These are phyloP conservation scores for Ophonus ardosiacus DNA, from an alignment of 2,888 invertebrate species.

Conservation along the genomic window DNA sequence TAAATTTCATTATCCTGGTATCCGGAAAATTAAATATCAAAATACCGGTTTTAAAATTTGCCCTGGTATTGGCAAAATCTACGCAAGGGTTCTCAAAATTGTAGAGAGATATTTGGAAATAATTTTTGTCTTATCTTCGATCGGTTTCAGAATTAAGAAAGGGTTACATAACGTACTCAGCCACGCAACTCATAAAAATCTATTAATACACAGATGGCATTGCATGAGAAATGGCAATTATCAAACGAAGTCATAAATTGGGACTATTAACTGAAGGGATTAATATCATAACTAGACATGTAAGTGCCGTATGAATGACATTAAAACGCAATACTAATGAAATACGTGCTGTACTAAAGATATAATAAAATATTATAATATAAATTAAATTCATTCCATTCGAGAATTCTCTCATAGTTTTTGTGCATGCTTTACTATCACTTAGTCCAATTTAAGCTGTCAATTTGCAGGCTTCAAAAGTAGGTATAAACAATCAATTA, in stretches of 20 bases:
- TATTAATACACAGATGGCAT: not conserved
- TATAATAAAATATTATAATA: not conserved
- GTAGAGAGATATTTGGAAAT: too few species aligned
- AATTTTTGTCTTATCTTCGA: too few species aligned
- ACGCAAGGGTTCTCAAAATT: too few species aligned
- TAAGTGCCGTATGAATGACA: slow-evolving; percentile 12
- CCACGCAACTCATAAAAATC: too few species aligned
- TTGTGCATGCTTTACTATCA: not conserved
- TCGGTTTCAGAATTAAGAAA: too few species aligned
- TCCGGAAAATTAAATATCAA: too few species aligned
- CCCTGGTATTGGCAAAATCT: too few species aligned
- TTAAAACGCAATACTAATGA: slow-evolving; percentile 30
- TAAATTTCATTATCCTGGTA: too few species aligned
- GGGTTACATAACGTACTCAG: too few species aligned
- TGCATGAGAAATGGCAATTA: slow-evolving; percentile 8
- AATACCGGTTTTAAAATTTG: too few species aligned
- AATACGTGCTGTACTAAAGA: slow-evolving; percentile 2
- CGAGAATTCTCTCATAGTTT: not conserved
- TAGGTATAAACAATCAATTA: slow-evolving; percentile 33
- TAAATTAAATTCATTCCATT: slow-evolving; percentile 8
- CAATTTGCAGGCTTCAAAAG: slow-evolving; percentile 9
- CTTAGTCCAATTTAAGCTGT: slow-evolving; percentile 23
- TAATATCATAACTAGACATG: slow-evolving; percentile 18
- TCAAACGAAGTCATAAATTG: slow-evolving; percentile 1
- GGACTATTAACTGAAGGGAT: slow-evolving; percentile 26